phyloP scores from a whole-genome alignment of 2,888 invertebrate genomes.

The Tineola bisselliella region DNA sequence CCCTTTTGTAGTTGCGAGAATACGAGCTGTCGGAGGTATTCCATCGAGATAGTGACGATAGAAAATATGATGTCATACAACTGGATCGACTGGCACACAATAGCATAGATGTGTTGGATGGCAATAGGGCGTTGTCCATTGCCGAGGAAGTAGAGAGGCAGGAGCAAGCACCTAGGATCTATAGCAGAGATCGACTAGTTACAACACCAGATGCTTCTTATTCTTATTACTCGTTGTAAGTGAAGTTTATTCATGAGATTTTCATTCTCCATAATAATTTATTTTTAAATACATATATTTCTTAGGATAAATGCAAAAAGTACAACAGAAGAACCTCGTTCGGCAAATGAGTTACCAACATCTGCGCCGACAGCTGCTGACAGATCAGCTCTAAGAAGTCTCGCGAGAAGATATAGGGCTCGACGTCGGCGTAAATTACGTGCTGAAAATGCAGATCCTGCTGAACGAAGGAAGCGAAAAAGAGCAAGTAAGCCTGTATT shows the following conservation, averaged over 20 bases:
- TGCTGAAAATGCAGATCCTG: conserved; percentile 49
- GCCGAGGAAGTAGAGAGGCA: conserved; percentile 84
- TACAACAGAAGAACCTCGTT: conserved; percentile 56
- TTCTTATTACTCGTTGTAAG: conserved; percentile 59
- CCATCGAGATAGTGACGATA: conserved; percentile 83
- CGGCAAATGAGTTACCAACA: conserved; percentile 70
- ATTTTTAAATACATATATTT: too few species aligned
- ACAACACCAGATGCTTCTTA: conserved; percentile 55
- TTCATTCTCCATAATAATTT: background rate
- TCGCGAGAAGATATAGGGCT: conserved; percentile 73
- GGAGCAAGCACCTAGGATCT: conserved; percentile 70
- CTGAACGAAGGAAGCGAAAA: conserved; percentile 62
- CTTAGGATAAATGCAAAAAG: conserved; percentile 19
- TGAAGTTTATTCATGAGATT: conserved; percentile 15
- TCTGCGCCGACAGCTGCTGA: conserved; percentile 73
- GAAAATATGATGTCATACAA: conserved; percentile 76
- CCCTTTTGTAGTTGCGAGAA: conserved; percentile 74
- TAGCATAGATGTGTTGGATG: conserved; percentile 70
- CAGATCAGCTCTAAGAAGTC: conserved; percentile 72
- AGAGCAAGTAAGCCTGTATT: conserved; percentile 54
- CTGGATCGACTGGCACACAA: conserved; percentile 68
- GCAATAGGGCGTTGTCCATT: conserved; percentile 77
- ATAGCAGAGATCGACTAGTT: conserved; percentile 55
- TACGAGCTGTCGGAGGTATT: conserved; percentile 89
- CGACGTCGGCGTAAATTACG: conserved; percentile 53